Conservation (phyloP, 2,797 vertebrate genomes). For the Cyclopterus lumpus region DNA sequence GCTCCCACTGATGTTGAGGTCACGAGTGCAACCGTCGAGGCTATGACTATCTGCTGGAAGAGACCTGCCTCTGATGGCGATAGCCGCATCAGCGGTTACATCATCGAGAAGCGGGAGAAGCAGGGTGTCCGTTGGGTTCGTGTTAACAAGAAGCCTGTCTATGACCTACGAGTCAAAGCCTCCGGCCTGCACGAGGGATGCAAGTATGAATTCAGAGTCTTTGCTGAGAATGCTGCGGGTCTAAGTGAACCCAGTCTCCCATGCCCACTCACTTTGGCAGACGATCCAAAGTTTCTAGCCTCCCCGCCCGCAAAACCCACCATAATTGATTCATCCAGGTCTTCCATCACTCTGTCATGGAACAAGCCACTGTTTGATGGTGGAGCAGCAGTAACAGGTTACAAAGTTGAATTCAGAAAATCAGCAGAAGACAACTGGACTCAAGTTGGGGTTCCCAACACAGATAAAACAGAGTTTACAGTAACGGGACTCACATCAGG, state of each 20-base stretch:
- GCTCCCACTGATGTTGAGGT: constrained; percentile 93
- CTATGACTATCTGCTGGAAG: constrained; percentile 97
- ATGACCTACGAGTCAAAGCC: constrained; percentile 96
- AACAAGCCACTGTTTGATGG: constrained; percentile 97
- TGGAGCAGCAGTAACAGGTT: constrained; percentile 91
- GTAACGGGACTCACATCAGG: constrained; percentile 88
- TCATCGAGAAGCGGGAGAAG: constrained; percentile 97
- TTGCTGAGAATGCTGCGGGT: constrained; percentile 96
- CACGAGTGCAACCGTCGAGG: constrained; percentile 90
- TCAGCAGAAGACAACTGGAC: constrained; percentile 91
- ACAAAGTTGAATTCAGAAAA: constrained; percentile 93
- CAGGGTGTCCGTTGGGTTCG: constrained; percentile 93
- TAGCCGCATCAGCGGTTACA: constrained; percentile 93
- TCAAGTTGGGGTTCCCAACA: constrained; percentile 85
- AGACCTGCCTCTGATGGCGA: constrained; percentile 94
- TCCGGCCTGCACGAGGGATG: constrained; percentile 92
- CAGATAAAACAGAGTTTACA: constrained; percentile 91
- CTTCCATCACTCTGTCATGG: constrained; percentile 92
- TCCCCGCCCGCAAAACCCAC: constrained; percentile 93
- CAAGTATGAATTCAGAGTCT: constrained; percentile 97
- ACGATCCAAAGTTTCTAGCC: constrained; percentile 94
- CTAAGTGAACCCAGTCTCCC: constrained; percentile 92
- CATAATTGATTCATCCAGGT: constrained; percentile 90
- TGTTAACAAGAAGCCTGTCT: constrained; percentile 97
- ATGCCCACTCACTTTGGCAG: constrained; percentile 89